Evolutionary conservation across 1,140 invertebrate genomes (phyloP), one percentile per base, ranked within the genome.

Genomic region (Lutraria rhynchaena): DNA sequence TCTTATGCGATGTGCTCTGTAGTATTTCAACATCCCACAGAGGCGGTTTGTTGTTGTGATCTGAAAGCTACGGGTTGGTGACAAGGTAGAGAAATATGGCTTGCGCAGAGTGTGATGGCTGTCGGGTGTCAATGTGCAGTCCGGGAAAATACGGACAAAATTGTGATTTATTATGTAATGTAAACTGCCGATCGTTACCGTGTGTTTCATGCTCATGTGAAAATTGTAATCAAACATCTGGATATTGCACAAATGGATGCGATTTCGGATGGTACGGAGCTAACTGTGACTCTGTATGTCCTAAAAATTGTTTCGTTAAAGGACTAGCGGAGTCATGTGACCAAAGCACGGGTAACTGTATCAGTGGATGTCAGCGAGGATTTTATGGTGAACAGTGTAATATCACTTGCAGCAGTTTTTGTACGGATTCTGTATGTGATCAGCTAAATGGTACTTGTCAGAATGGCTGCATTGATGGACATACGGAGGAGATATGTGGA

Each of bases 341-440:
- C 44, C 53, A 35, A 7, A 53, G 19, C 3, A 60, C 35, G 22
- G 71, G 71, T 15, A 22, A 46, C 19, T 74, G 71, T 46, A n/a
- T 60, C 13, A 24, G 17, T n/a, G 57, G 57, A 13, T 74, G 71
- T 41, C 29, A 57, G n/a, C 37, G 5, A 31, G 55, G 55, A 44
- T 74, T n/a, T 37, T 74, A 74, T 74, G 71, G 71, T 2, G 53
- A 60, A n/a, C 35, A 22, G 24, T 74, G 71, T 37, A 74, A 74
- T 44, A 74, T 24, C 55, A 74, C 71, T 33, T 74, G 71, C n/a
- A 31, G 19, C 60, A n/a, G 17, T 3, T 33, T 11, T 15, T 74
- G 71, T 22, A 27, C 24, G 71, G 53, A 74, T 22, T 60, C 27
- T 22, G 22, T 60, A 29, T 74, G 71, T 31, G 37, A 74, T 3